Evolutionary conservation across 2,888 invertebrate genomes (phyloP), one percentile per base, ranked within the genome.

Genomic region (Cloeon dipterum): DNA sequence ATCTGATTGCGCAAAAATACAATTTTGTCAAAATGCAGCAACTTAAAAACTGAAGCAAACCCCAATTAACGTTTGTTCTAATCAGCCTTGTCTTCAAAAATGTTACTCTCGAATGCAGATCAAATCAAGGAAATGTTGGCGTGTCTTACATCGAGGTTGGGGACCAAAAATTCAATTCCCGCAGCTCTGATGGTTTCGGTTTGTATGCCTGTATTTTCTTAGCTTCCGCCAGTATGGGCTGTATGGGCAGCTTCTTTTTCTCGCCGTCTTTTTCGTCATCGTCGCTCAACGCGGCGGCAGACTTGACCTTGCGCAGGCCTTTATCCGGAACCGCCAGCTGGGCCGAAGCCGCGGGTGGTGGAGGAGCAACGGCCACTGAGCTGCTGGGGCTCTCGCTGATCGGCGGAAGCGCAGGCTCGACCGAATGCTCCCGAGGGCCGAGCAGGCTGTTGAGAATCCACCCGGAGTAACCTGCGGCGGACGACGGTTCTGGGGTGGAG

Each of bases 161-260:
- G 5, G 79, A 76, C 77, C 77, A 79, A 58, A 79, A 81, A 55
- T 81, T 81, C 72, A 81, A 74, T 56, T 81, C 81, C 33, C 79
- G 57, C 11, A 79, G 57, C 50, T 79, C 77, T 0, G 77, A 72
- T 1, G 74, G 72, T 50, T 67, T 69, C 1, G 70, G 63, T 45
- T 62, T 61, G 46, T 64, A 59, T 17, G 36, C 29, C 26, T 38
- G 16, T 21, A 35, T 32, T 34, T 39, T 39, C 29, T 29, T 29
- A n/a, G 29, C n/a, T 29, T 8, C n/a, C 14, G 8, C 7, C 5
- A 5, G 8, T 5, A 8, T n/a, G 11, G 29, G 29, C n/a, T n/a
- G n/a, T n/a, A n/a, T n/a, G n/a, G 25, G 23, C 25, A 23, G 8
- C 8, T 29, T 29, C 13, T 14, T 29, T n/a, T 5, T 19, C 19